Conservation (phyloP, 2,113 vertebrate genomes). For the Cairina moschata region DNA sequence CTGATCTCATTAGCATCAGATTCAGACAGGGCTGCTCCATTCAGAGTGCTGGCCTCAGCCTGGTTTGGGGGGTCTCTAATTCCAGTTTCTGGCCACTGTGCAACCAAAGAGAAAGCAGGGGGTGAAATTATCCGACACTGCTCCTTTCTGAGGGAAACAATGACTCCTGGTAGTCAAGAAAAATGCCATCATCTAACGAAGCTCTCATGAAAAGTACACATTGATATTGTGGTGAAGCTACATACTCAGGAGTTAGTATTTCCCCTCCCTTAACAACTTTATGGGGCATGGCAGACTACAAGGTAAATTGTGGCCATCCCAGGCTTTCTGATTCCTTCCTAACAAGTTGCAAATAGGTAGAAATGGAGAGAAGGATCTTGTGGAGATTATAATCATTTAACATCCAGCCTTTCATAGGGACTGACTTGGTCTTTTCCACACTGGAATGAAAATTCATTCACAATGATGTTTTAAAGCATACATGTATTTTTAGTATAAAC, state of each 20-base stretch:
- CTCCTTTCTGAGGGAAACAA: constrained; percentile 45
- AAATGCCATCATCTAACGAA: not conserved
- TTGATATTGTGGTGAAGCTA: not conserved
- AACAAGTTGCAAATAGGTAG: not conserved
- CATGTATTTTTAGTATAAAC: not conserved
- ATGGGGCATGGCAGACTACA: not conserved
- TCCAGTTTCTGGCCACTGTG: constrained; percentile 48
- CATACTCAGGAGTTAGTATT: not conserved
- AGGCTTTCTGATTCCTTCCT: not conserved
- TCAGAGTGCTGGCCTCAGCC: constrained; percentile 44
- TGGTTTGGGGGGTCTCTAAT: constrained; percentile 65
- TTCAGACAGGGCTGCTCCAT: constrained; percentile 63
- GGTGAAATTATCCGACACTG: constrained; percentile 39
- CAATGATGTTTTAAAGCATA: not conserved
- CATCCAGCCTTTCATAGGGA: not conserved
- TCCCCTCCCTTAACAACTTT: not conserved
- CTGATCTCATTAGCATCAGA: constrained; percentile 69
- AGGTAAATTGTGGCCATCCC: not conserved
- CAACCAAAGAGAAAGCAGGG: constrained; percentile 47
- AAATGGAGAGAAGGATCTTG: not conserved
- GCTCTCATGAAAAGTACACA: not conserved
- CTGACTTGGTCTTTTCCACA: not conserved
- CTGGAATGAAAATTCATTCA: not conserved
- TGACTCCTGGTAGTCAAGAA: not conserved
- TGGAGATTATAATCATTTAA: not conserved